phyloP scores from a whole-genome alignment of 2,888 invertebrate genomes.

The Mesochorus sp. region DNA sequence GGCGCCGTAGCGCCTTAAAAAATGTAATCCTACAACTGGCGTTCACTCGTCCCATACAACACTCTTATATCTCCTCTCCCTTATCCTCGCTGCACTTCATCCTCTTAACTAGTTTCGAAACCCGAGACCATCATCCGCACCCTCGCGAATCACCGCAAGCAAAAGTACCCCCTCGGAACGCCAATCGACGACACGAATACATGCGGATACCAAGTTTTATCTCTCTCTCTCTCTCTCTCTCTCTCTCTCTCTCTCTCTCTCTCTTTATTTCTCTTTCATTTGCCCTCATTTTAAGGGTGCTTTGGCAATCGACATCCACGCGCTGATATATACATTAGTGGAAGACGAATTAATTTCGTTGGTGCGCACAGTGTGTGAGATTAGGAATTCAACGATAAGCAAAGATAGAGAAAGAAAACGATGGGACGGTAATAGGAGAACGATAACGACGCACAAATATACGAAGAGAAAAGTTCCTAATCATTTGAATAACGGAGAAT shows the following conservation, averaged over 20 bases:
- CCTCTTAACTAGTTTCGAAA: slow-evolving; percentile 79
- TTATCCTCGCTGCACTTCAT: slow-evolving; percentile 60
- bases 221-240: slow-evolving; percentile 4
- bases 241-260: slow-evolving; percentile 50
- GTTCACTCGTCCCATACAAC: slow-evolving; percentile 21
- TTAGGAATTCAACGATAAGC: slow-evolving; percentile 59
- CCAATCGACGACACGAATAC: slow-evolving; percentile 52
- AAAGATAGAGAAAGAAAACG: neutral
- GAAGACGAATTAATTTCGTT: slow-evolving; percentile 77
- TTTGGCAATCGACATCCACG: slow-evolving; percentile 66
- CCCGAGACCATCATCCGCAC: slow-evolving; percentile 41
- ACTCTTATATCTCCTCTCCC: slow-evolving; percentile 11
- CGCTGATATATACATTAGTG: slow-evolving; percentile 69
- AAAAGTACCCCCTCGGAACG: slow-evolving; percentile 44
- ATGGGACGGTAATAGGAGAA: slow-evolving; percentile 23
- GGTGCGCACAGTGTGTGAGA: slow-evolving; percentile 68
- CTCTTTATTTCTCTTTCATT: slow-evolving; percentile 23
- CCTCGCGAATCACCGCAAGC: slow-evolving; percentile 54
- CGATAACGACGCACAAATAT: slow-evolving; percentile 27
- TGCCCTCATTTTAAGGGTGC: slow-evolving; percentile 36
- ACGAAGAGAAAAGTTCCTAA: slow-evolving; percentile 44
- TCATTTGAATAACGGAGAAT: slow-evolving; percentile 33
- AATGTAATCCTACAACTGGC: slow-evolving; percentile 70
- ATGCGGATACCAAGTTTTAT: neutral
- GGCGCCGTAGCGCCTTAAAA: slow-evolving; percentile 70